Base-by-base conservation (phyloP, 2,113 vertebrate genomes). In the Thunnus maccoyii region DNA sequence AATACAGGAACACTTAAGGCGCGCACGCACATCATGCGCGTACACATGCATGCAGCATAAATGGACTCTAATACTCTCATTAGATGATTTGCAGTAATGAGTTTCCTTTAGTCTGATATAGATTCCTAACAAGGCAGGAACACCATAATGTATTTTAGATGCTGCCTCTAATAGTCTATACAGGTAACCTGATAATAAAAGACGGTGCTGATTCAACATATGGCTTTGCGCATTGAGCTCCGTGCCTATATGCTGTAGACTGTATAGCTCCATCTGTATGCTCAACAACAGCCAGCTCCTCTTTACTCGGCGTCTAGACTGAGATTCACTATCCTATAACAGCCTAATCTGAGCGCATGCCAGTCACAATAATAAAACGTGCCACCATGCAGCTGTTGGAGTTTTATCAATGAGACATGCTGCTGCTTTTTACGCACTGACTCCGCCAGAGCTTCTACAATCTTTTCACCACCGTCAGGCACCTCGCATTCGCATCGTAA, bases 331-430 rank as follows among this genome's bases (percentile, higher is more conserved):
- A 47, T 64, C 60, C 25, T 7, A n/a, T 0, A 51, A 32, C 58
- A 41, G 47, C 9, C 36, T 14, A 17, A 66, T 10, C 18, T 11
- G 32, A 57, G 47, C 69, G 56, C 57, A 27, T 2, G 78, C 25
- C 66, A 36, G 56, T 73, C 67, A 83, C 20, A 72, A 60, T 61
- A 81, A 71, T 15, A 41, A 86, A 75, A 58, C 83, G 55, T 74
- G 63, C 77, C 80, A 74, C 68, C 50, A 2, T 57, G 89, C 89
- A 86, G 83, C 86, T 86, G 80, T 70, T 57, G 66, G 69, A 71
- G 41, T 86, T 91, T 86, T 83, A 90, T 93, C 87, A 93, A 91
- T 91, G 91, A 88, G 83, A 85, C 86, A 56, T 12, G 78, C 82
- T 58, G 88, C 78, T 75, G 79, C 58, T 66, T 88, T 90, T 91